Evolutionary conservation across 2,888 invertebrate species (phyloP).

Genomic region (Schizaphis graminum): DNA sequence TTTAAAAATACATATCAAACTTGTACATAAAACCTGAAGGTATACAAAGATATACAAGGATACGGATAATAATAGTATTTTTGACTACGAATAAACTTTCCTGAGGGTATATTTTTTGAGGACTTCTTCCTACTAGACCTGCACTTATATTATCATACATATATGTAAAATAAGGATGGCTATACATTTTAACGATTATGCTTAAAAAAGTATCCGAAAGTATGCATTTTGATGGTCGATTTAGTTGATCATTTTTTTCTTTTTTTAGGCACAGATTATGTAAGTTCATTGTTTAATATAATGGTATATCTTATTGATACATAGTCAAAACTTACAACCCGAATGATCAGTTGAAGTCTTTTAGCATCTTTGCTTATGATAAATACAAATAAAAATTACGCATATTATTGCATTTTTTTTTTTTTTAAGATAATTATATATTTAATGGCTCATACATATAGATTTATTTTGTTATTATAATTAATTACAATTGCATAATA

Average conservation of each 20-base stretch:
- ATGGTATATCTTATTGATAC: neutral
- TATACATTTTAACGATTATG: conserved; percentile 20
- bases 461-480: neutral
- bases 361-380: no score
- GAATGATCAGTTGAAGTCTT: neutral
- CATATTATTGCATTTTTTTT: neutral
- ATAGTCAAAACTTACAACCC: neutral
- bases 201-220: neutral
- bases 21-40: neutral
- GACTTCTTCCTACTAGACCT: neutral
- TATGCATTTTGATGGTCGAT: neutral
- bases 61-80: neutral
- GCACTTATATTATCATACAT: neutral
- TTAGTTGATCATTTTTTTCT: neutral
- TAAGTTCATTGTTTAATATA: neutral
- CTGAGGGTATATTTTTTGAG: conserved; percentile 5
- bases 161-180: neutral
- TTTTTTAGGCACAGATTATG: neutral
- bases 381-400: neutral
- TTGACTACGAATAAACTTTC: conserved; percentile 23
- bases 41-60: neutral
- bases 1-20: conserved; percentile 7
- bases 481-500: neutral
- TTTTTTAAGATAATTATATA: neutral
- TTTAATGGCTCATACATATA: neutral